phyloP scores from a whole-genome alignment of 37 sponge, comb jelly and placozoan species.

The Theonella swinhoei region DNA sequence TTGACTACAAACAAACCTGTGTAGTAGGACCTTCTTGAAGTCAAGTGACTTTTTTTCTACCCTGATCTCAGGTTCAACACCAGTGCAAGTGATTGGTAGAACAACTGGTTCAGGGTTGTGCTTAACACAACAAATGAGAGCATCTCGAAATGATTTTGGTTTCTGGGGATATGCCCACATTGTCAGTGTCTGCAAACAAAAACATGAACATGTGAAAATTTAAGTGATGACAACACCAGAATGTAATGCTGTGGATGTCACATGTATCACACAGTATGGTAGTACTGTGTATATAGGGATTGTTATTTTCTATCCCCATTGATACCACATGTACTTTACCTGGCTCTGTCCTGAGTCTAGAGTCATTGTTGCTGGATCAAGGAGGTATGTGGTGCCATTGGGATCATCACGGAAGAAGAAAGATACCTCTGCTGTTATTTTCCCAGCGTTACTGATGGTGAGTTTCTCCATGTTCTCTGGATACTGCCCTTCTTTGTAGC shows the following conservation, averaged over 20 bases:
- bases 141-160: constrained; percentile 68
- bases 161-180: constrained; percentile 97
- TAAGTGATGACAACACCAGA: neutral
- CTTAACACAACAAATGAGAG: constrained; percentile 86
- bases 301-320: too few species aligned
- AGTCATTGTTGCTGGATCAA: constrained; percentile 85
- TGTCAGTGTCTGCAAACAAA: constrained; percentile 49
- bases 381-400: constrained; percentile 86
- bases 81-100: constrained; percentile 77
- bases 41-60: constrained; percentile 88
- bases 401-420: constrained; percentile 90
- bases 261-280: too few species aligned
- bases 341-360: constrained; percentile 83
- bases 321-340: too few species aligned
- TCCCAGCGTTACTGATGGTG: constrained; percentile 79
- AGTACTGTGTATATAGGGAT: too few species aligned
- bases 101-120: constrained; percentile 92
- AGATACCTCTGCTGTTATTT: constrained; percentile 58
- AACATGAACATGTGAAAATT: neutral
- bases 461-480: constrained; percentile 96
- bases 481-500: constrained; percentile 82
- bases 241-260: too few species aligned
- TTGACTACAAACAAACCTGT: constrained; percentile 45
- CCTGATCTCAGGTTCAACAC: constrained; percentile 91
- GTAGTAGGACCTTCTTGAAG: constrained; percentile 92